A percentile compares a stretch with the other conserved stretches of the same genome.
phyloP scores from a whole-genome alignment of 2,888 invertebrate species.

The Lochmaea crataegi region DNA sequence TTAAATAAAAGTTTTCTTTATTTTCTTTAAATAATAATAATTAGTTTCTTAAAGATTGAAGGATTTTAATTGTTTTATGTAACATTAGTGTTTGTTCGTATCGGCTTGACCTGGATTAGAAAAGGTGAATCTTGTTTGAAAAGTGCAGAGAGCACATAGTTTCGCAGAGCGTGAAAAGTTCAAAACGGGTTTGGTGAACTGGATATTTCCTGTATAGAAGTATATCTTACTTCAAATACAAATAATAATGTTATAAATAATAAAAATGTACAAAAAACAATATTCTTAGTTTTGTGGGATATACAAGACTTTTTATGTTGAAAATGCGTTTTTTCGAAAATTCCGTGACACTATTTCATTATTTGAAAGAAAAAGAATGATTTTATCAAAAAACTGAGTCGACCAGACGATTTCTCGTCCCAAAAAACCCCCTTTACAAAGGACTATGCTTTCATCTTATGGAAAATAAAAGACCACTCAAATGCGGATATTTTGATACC shows the following conservation, averaged over 20 bases:
- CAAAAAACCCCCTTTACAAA: too few species aligned
- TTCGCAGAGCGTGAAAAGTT: constrained; percentile 7
- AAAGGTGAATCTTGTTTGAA: constrained; percentile 7
- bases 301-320: too few species aligned
- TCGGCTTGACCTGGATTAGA: background rate
- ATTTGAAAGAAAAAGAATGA: too few species aligned
- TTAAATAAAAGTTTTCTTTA: background rate
- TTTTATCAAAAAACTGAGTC: too few species aligned
- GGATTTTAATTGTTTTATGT: background rate
- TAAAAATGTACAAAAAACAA: too few species aligned
- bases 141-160: constrained; percentile 4
- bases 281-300: too few species aligned
- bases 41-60: background rate
- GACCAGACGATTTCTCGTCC: too few species aligned
- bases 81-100: background rate
- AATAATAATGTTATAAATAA: background rate
- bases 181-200: constrained; percentile 3
- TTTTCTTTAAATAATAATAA: background rate
- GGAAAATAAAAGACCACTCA: too few species aligned
- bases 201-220: constrained; percentile 1
- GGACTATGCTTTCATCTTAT: too few species aligned
- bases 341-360: too few species aligned
- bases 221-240: background rate
- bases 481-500: too few species aligned
- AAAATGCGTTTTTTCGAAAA: too few species aligned